Evolutionary conservation across 2,113 vertebrate genomes (phyloP), one percentile per base, ranked within the genome.

Genomic region (Corynorhinus townsendii): DNA sequence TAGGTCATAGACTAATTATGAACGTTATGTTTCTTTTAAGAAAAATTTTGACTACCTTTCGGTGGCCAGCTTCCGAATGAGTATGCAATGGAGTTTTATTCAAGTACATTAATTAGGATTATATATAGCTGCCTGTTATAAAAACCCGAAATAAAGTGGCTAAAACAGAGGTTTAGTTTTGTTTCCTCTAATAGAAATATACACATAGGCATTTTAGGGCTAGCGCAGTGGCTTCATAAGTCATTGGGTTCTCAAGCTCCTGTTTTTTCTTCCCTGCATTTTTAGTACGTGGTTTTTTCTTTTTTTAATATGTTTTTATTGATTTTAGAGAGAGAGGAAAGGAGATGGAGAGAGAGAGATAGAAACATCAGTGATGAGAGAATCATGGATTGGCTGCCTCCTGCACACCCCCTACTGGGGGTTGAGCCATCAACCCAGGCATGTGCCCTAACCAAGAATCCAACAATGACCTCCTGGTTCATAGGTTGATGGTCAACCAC

Each of bases 31-130:
- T 82, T 94, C 68, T 43, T 66, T 71, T 56, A 83, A 75, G 22
- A 19, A 89, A 93, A 82, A 86, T n/a, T 89, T 85, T 84, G 24
- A 30, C 15, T 56, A 35, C 66, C 35, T 71, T 4, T 71, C 75
- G 24, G 30, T 16, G 72, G 20, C 68, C 64, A 59, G 12, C 28
- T 76, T 95, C 52, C 88, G 20, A 85, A 66, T 86, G 68, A 95
- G 59, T 77, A 64, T 95, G 26, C n/a, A 68, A 7, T 59, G 92
- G 80, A 86, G 24, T 92, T 94, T 88, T 88, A 52, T 91, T 91
- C 54, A 40, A 2, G 30, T 84, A 30, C 20, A 77, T 89, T 64
- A 88, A 30, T 85, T 96, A 73, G 26, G 54, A 79, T 89, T 94
- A 38, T 71, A 52, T 73, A 24, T 64, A 38, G 28, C 71, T 76